Conservation (phyloP, 2,797 vertebrate genomes). For the Betta splendens region DNA sequence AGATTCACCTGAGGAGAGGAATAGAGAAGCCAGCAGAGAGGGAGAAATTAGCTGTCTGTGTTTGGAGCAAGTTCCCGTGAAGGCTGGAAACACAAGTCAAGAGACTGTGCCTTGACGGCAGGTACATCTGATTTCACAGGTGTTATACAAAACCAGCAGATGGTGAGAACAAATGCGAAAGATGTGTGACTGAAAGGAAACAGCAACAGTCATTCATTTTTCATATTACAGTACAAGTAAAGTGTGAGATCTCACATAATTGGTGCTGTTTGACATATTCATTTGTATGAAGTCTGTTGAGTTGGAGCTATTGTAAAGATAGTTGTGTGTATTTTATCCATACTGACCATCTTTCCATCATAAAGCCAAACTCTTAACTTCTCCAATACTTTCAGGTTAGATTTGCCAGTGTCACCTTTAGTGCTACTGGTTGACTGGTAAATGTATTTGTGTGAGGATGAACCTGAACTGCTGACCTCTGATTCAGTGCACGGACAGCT, state of each 20-base stretch:
- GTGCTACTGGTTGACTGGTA: too few relatives aligned
- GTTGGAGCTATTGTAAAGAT: neutral
- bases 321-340: neutral
- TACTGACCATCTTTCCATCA: too few relatives aligned
- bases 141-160: slow-evolving; percentile 27
- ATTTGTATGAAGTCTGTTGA: neutral
- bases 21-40: slow-evolving; percentile 5
- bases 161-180: slow-evolving; percentile 18
- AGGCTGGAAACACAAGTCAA: neutral
- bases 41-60: slow-evolving; percentile 11
- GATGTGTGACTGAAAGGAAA: slow-evolving; percentile 1
- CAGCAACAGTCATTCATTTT: neutral
- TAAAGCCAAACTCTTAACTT: too few relatives aligned
- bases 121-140: slow-evolving; percentile 28
- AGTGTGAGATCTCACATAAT: neutral
- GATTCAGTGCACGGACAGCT: too few relatives aligned
- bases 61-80: neutral
- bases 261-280: neutral
- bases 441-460: too few relatives aligned
- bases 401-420: too few relatives aligned
- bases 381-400: too few relatives aligned
- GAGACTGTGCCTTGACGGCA: slow-evolving; percentile 3
- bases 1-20: slow-evolving; percentile 81
- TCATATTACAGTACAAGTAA: neutral
- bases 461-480: too few relatives aligned